A percentile compares a stretch with the other conserved stretches of the same genome.
These are phyloP conservation scores for Fragum fragum DNA, from an alignment of 2,888 invertebrate species.

Conservation along the genomic window DNA sequence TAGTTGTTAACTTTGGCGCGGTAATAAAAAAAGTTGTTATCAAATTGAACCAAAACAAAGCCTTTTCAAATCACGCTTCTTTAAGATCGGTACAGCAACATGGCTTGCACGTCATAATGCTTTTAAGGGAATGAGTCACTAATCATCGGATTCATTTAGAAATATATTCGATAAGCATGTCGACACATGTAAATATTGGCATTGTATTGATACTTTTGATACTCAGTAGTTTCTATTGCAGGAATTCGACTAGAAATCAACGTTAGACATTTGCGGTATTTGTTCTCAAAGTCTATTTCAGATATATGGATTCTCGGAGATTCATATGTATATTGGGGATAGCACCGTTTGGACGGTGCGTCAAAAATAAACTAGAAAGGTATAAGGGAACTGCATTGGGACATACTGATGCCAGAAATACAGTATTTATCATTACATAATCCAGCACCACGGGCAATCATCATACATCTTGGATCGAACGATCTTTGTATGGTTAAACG, in stretches of 20 bases:
- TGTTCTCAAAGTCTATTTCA: conserved; percentile 5
- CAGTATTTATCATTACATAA: conserved; percentile 15
- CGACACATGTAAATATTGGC: background rate
- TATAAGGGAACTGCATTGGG: conserved; percentile 10
- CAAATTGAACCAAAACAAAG: background rate
- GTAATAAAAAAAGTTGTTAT: background rate
- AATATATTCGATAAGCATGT: background rate
- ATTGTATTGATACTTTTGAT: background rate
- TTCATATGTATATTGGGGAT: background rate
- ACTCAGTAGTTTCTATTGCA: background rate
- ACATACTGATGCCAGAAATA: background rate
- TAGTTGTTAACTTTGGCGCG: conserved; percentile 32
- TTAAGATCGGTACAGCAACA: conserved; percentile 4
- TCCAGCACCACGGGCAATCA: background rate
- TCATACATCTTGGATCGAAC: conserved; percentile 14
- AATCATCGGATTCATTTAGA: conserved; percentile 8
- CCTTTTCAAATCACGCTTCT: conserved; percentile 7
- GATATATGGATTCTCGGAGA: conserved; percentile 22
- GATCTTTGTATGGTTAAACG: background rate
- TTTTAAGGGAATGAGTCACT: background rate
- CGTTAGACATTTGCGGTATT: background rate
- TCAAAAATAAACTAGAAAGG: background rate
- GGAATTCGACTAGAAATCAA: background rate
- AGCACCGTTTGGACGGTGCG: background rate
- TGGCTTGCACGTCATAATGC: background rate